Conservation (phyloP, 2,888 invertebrate genomes). For the Ryuthela nishihirai region DNA sequence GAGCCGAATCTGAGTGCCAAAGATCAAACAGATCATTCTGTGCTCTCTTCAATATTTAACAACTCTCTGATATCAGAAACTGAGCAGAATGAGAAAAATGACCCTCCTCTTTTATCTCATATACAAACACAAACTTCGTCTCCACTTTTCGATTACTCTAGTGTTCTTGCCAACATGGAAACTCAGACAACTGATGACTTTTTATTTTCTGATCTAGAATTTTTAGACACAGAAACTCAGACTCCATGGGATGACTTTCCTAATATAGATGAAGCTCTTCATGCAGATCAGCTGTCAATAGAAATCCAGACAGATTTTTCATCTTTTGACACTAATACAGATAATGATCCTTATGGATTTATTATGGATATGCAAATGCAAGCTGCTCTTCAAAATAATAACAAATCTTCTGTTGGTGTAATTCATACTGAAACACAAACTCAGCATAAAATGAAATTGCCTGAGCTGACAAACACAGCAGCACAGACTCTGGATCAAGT, state of each 20-base stretch:
- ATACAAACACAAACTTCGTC: conserved; percentile 30
- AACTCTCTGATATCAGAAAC: background rate
- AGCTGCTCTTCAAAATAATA: conserved; percentile 4
- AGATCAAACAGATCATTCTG: too few relatives aligned
- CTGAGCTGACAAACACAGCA: conserved; percentile 26
- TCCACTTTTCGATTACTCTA: conserved; percentile 7
- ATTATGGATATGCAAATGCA: conserved; percentile 8
- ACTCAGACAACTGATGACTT: conserved; percentile 37
- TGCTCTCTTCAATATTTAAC: too few relatives aligned
- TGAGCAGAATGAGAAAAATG: background rate
- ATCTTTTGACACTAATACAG: background rate
- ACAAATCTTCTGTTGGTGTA: conserved; percentile 6
- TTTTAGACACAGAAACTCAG: conserved; percentile 42
- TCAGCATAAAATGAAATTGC: conserved; percentile 11
- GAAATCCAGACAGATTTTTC: conserved; percentile 35
- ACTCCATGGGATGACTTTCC: conserved; percentile 40
- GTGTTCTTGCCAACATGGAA: conserved; percentile 28
- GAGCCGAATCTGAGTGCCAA: too few relatives aligned
- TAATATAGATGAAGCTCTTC: conserved; percentile 20
- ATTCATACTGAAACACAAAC: conserved; percentile 30
- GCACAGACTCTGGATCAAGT: conserved; percentile 30
- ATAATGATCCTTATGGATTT: conserved; percentile 14
- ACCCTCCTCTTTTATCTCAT: background rate
- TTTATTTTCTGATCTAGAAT: conserved; percentile 36
- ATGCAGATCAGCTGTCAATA: conserved; percentile 24